A percentile compares a stretch with the other conserved stretches of the same genome.
These are phyloP conservation scores for Enteromius viviparus DNA, from an alignment of 2,797 vertebrate genomes.

Conservation along the genomic window DNA sequence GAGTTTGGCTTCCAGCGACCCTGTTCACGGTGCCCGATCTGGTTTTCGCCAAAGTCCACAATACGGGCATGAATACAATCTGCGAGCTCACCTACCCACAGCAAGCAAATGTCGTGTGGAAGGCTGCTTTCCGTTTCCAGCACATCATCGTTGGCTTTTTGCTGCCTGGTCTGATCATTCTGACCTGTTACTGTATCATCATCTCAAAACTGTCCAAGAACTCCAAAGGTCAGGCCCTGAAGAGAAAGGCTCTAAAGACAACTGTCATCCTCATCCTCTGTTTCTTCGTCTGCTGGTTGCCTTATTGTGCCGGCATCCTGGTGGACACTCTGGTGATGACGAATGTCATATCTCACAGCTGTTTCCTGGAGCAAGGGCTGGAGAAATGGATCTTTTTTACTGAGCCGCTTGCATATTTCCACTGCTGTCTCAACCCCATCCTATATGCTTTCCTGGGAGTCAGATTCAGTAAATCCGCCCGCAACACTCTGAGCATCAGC, in stretches of 20 bases:
- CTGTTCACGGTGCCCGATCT: conserved; percentile 91
- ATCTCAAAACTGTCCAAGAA: conserved; percentile 88
- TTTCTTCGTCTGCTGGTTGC: conserved; percentile 96
- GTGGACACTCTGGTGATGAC: conserved; percentile 87
- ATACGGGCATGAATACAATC: conserved; percentile 67
- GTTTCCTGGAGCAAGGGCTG: conserved; percentile 80
- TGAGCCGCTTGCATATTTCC: conserved; percentile 93
- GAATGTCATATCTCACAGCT: conserved; percentile 77
- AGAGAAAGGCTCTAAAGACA: conserved; percentile 95
- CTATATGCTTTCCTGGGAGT: conserved; percentile 97
- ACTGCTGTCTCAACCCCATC: conserved; percentile 98
- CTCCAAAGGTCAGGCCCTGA: conserved; percentile 86
- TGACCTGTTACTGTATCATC: conserved; percentile 95
- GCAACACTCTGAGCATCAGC: conserved; percentile 83
- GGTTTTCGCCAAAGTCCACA: conserved; percentile 82
- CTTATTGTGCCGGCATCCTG: conserved; percentile 89
- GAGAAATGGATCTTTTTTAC: conserved; percentile 91
- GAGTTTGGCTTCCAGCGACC: conserved; percentile 92
- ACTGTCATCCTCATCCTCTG: conserved; percentile 94
- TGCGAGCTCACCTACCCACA: conserved; percentile 90
- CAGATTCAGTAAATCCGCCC: conserved; percentile 94
- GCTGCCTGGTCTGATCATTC: conserved; percentile 91
- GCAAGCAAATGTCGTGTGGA: conserved; percentile 73
- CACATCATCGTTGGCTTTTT: conserved; percentile 93
- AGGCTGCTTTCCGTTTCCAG: conserved; percentile 87